Percentiles rank a stretch among this genome's conserved stretches.
These are phyloP conservation scores for Sesia apiformis DNA, from an alignment of 2,888 invertebrate genomes.

Conservation along the genomic window DNA sequence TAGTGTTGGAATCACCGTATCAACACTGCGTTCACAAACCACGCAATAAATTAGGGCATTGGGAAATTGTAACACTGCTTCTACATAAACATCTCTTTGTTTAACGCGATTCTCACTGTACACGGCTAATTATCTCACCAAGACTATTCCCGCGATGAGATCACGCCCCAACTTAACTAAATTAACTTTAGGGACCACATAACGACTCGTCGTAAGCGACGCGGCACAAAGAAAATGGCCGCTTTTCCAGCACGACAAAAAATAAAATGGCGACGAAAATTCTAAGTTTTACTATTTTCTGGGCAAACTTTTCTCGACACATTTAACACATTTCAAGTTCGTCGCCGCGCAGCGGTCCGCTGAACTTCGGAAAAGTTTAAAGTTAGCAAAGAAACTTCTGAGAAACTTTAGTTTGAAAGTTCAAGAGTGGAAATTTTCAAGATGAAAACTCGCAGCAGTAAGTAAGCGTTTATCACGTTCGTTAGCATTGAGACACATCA, in stretches of 20 bases:
- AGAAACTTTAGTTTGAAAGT: conserved; percentile 68
- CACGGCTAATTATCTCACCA: conserved; percentile 47
- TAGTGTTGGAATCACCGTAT: conserved; percentile 9
- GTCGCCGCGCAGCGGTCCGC: conserved; percentile 27
- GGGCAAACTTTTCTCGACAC: conserved; percentile 54
- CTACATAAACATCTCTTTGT: conserved; percentile 31
- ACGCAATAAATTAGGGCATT: conserved; percentile 65
- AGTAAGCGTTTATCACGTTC: conserved; percentile 49
- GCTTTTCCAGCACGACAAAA: conserved; percentile 76
- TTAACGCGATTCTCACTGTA: conserved; percentile 25
- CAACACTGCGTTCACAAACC: conserved; percentile 44
- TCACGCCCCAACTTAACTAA: conserved; percentile 68
- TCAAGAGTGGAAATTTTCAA: conserved; percentile 72
- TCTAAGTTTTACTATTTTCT: conserved; percentile 73
- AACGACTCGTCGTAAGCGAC: conserved; percentile 66
- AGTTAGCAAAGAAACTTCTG: conserved; percentile 57
- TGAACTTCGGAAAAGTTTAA: conserved; percentile 49
- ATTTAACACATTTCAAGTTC: conserved; percentile 33
- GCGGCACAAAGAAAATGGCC: conserved; percentile 77
- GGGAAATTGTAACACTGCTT: conserved; percentile 40
- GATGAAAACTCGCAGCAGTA: conserved; percentile 68
- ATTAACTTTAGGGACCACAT: conserved; percentile 70
- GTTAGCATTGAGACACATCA: conserved; percentile 27
- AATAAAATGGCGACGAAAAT: conserved; percentile 77
- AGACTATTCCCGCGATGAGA: conserved; percentile 60